Base-by-base conservation (phyloP, 2,888 invertebrate genomes). In the Panzeria rudis region DNA sequence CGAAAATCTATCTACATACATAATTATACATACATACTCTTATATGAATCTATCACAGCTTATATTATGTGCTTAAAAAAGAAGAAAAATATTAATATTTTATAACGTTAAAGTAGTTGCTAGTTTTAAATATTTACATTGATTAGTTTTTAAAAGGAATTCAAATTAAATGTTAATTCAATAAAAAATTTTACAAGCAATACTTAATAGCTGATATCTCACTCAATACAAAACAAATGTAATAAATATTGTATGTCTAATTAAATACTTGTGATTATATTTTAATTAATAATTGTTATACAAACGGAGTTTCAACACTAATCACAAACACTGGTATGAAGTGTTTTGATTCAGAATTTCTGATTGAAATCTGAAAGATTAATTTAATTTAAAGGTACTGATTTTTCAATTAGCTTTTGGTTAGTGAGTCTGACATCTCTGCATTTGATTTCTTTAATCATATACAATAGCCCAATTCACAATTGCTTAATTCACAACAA, bases 141-240 rank as follows among this genome's bases (percentile, higher is more conserved):
- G 35, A 62, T 5, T 17, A 56, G 15, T 52, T 75, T 50, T 47
- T 50, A 17, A 50, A 23, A 35, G 20, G 8, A 44, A 47, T 71
- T 2, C 38, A 41, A 54, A 29, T 20, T 25, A 80, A 62, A 62
- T 59, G 54, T 82, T 64, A 50, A 78, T 59, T 64, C 32, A n/a
- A 69, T 73, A 66, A 52, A 73, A 83, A 68, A 71, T 56, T 84
- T 71, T 76, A 80, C 76, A 80, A 84, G 84, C 83, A 84, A 83
- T 83, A n/a, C n/a, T n/a, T n/a, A 84, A 83, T 79, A 83, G 32
- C 56, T 72, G 25, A 41, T 32, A 62, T 69, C 20, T 47, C 61
- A 75, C 47, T 56, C 29, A 29, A 29, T 29, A 29, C 2, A 29
- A 47, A 64, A 61, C 54, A 71, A 77, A 80, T 50, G 13, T 35